Evolutionary conservation across 2,113 vertebrate genomes (phyloP).

Genomic region (Centropristis striata): DNA sequence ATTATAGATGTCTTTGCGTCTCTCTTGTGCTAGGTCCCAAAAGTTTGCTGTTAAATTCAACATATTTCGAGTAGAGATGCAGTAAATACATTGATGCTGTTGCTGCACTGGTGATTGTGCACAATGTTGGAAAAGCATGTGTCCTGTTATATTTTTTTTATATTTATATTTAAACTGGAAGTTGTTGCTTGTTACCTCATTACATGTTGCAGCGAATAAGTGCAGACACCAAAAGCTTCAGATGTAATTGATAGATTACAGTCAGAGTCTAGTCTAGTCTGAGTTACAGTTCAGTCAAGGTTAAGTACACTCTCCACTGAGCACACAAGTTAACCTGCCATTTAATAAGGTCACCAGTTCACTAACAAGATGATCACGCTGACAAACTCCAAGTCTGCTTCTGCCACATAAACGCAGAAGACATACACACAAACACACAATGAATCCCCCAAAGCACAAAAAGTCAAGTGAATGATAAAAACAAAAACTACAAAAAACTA

Average conservation of each 20-base stretch:
- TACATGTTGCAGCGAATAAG: conserved; percentile 2
- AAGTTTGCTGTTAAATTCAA: not conserved
- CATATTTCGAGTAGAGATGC: not conserved
- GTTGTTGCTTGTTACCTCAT: not conserved
- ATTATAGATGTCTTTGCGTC: not conserved
- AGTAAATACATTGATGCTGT: not conserved
- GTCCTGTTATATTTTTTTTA: no score
- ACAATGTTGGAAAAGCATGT: not conserved
- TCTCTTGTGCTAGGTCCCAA: not conserved
- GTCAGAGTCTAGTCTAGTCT: conserved; percentile 29
- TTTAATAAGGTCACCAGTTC: conserved; percentile 65
- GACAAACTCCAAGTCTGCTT: conserved; percentile 34
- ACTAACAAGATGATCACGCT: conserved; percentile 63
- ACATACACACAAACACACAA: not conserved
- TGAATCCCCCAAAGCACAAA: not conserved
- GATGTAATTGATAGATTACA: conserved; percentile 44
- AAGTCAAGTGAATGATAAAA: conserved; percentile 1
- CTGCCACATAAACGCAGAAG: not conserved
- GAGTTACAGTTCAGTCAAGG: conserved; percentile 54
- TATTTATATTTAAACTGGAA: not conserved
- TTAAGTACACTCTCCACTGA: conserved; percentile 52
- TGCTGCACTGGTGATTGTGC: not conserved
- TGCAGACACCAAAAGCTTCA: not conserved
- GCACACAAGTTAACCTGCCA: conserved; percentile 56
- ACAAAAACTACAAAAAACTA: conserved; percentile 11